Evolutionary conservation across 2,113 vertebrate species (phyloP), one percentile per base, ranked within the genome.

Genomic region (Tor tambroides): DNA sequence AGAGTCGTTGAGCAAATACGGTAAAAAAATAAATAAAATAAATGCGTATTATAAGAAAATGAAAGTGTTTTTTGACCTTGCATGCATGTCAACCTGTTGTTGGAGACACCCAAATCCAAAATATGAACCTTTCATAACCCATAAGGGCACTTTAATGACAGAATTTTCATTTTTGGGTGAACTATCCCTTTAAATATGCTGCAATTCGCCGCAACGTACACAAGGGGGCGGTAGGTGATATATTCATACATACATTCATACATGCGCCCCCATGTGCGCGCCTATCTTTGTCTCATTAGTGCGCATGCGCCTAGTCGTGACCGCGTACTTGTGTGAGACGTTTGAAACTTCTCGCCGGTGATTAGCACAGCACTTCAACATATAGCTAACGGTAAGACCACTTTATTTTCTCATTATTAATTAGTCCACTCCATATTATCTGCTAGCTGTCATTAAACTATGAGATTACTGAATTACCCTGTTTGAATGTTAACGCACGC

Each of bases 321-420:
- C 89, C 89, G 89, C 89, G 89, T 77, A 89, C 83, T 90, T 86
- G 75, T 80, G 49, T 65, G 89, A 90, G 88, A 43, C 88, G 56
- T 90, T 90, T 90, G 89, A 90, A 89, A 86, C 38, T 76, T 56
- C 35, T 83, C 54, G 65, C 85, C 26, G 85, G 83, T 88, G 46
- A 67, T 84, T 85, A 83, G 41, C 81, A 82, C 78, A 83, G 63
- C 51, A 75, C 83, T 76, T 43, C 59, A 32, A 61, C 30, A 3
- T 2, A 69, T 6, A 76, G 32, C 51, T 12, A 80, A 41, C 83
- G 88, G 86, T 89, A 71, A 86, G 87, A 12, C 2, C 12, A 14
- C 28, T 28, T 28, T 65, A 1, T 59, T 4, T 23, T 63, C 1
- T 63, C 2, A 43, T 6, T 41, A 28, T 26, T 6, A n/a, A 26